A percentile compares a stretch with the other conserved stretches of the same genome.
phyloP scores from a whole-genome alignment of 1,140 invertebrate species.

The Belonocnema kinseyi region DNA sequence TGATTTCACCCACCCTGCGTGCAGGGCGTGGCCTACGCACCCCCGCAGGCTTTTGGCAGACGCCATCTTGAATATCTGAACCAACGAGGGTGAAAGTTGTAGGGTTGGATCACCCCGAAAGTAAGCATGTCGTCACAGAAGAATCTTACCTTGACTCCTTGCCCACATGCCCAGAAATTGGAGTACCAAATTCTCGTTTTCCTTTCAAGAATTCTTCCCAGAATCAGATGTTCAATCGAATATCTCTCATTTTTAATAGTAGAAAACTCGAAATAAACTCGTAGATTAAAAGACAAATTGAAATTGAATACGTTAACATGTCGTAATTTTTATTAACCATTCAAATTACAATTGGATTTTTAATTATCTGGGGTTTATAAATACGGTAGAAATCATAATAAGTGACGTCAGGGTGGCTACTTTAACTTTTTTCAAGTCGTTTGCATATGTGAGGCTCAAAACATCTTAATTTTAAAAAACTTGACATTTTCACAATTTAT shows the following conservation, averaged over 20 bases:
- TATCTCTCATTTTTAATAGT: background rate
- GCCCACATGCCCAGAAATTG: background rate
- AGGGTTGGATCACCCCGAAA: slow-evolving; percentile 31
- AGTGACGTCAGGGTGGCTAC: no score
- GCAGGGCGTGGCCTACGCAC: slow-evolving; percentile 70
- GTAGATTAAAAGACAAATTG: no score
- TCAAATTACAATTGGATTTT: no score
- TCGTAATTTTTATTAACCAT: no score
- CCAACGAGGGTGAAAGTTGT: slow-evolving; percentile 58
- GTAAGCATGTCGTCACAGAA: slow-evolving; percentile 25
- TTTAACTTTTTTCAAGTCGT: no score
- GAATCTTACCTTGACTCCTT: slow-evolving; percentile 7
- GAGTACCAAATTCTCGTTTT: slow-evolving; percentile 6
- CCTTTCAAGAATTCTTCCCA: background rate
- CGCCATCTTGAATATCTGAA: slow-evolving; percentile 68
- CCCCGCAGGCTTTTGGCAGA: slow-evolving; percentile 59
- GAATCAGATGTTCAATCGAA: background rate
- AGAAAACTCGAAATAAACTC: background rate
- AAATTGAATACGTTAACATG: no score
- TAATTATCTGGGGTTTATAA: no score
- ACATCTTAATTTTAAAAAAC: no score
- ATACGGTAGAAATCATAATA: no score
- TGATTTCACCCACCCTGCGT: slow-evolving; percentile 49
- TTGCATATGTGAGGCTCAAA: no score
- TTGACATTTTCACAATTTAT: no score